Conservation (phyloP, 2,113 vertebrate species). For the Clinocottus analis region DNA sequence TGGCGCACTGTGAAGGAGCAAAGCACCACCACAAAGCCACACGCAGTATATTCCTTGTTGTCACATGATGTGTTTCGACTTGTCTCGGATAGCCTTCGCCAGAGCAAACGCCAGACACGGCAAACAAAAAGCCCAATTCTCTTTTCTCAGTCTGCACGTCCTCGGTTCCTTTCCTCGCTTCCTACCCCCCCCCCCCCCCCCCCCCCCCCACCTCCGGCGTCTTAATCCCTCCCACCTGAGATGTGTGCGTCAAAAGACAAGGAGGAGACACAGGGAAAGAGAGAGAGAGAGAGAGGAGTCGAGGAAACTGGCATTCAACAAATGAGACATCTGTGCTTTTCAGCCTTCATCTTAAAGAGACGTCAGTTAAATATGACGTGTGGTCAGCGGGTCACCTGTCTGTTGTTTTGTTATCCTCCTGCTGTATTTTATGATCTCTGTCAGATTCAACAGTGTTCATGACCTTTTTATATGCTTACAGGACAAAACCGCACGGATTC, state of each 20-base stretch:
- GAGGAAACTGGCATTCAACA: not conserved
- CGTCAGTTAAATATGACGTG: too few species aligned
- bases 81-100: not conserved
- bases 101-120: not conserved
- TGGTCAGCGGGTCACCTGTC: too few species aligned
- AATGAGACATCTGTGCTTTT: not conserved
- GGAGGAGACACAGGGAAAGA: not conserved
- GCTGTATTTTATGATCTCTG: too few species aligned
- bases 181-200: not conserved
- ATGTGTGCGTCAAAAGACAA: not conserved
- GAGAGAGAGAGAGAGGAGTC: not conserved
- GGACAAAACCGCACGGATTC: not conserved
- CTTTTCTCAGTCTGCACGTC: not conserved
- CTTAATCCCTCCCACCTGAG: not conserved
- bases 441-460: too few species aligned
- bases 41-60: too few species aligned
- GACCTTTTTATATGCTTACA: not conserved
- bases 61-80: not conserved
- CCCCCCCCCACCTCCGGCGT: not conserved
- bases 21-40: too few species aligned
- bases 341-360: not conserved
- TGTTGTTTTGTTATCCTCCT: too few species aligned
- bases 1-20: not conserved
- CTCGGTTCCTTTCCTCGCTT: not conserved
- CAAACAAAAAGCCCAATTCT: not conserved